Evolutionary conservation across 2,888 invertebrate genomes (phyloP), one percentile per base, ranked within the genome.

Genomic region (Scaptomyza caliginosa): DNA sequence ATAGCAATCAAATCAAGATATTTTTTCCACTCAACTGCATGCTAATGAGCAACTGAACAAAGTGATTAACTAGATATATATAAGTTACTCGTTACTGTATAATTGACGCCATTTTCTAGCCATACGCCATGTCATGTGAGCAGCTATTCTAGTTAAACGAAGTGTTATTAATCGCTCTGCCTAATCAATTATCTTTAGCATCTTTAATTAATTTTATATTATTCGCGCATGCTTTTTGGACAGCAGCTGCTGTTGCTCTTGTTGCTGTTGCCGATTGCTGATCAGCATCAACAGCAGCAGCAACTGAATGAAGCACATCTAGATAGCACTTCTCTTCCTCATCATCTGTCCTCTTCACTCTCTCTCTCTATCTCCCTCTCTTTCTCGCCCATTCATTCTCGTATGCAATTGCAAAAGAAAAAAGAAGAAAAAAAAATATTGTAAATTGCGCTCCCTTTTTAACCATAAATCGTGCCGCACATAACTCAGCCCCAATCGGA

Each of bases 171-270:
- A 91, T 90, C 91, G 91, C 77, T 87, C 84, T 81, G 88, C 84
- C 90, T 91, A 91, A 91, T 91, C 91, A 91, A 91, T 91, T 91
- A 91, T 91, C 91, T 91, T 89, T 88, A 86, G 89, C 78, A 91
- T 91, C 91, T 91, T 91, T 91, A 91, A 91, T 91, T 91, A 91
- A 91, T 91, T 91, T 90, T 90, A 89, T 90, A 87, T 87, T 88
- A 87, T 85, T 85, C 86, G 74, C 78, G 48, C 67, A 66, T 42
- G 63, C 57, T 77, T 67, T 67, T 74, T 58, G 67, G 68, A 64
- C 62, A 72, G 69, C 84, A 74, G 60, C 77, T 55, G 63, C 40
- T 77, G 77, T 1, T 23, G 34, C 24, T 48, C 34, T 19, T 55
- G 59, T 40, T 65, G 78, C 74, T 49, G 49, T 21, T 55, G 54